Conservation (phyloP, 2,888 invertebrate species). For the Peribatodes rhomboidaria region DNA sequence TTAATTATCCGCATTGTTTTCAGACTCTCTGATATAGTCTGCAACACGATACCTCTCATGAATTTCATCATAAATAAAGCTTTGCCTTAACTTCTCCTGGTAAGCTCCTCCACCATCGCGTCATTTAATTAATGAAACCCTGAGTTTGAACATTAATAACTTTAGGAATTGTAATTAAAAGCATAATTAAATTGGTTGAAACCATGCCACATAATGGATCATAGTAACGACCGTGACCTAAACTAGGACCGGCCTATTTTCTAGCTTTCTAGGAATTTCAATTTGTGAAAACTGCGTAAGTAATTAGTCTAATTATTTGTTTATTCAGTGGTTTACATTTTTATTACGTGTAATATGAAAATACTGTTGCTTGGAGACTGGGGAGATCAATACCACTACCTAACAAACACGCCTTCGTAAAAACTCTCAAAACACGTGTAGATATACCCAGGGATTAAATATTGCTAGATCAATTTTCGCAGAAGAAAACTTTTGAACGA, state of each 20-base stretch:
- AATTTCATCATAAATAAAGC: neutral
- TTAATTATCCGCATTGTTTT: too few species aligned
- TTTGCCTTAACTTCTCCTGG: neutral
- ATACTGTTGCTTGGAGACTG: too few species aligned
- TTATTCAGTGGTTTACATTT: too few species aligned
- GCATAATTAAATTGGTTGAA: slow-evolving; percentile 17
- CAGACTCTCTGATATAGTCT: too few species aligned
- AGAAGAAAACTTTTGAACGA: too few species aligned
- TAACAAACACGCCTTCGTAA: too few species aligned
- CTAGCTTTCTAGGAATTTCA: neutral
- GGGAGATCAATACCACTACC: too few species aligned
- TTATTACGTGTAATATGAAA: too few species aligned
- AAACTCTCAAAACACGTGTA: too few species aligned
- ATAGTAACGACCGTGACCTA: neutral
- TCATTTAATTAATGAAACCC: slow-evolving; percentile 20
- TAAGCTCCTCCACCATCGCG: neutral
- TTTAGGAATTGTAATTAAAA: slow-evolving; percentile 28
- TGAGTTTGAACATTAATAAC: slow-evolving; percentile 5
- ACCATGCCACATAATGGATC: neutral
- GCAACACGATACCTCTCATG: too few species aligned
- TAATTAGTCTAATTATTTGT: neutral
- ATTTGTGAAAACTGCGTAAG: neutral
- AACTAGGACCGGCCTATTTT: slow-evolving; percentile 3
- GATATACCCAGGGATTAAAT: too few species aligned
- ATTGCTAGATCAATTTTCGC: too few species aligned